phyloP scores from a whole-genome alignment of 1,140 invertebrate genomes.

The Homalodisca vitripennis region DNA sequence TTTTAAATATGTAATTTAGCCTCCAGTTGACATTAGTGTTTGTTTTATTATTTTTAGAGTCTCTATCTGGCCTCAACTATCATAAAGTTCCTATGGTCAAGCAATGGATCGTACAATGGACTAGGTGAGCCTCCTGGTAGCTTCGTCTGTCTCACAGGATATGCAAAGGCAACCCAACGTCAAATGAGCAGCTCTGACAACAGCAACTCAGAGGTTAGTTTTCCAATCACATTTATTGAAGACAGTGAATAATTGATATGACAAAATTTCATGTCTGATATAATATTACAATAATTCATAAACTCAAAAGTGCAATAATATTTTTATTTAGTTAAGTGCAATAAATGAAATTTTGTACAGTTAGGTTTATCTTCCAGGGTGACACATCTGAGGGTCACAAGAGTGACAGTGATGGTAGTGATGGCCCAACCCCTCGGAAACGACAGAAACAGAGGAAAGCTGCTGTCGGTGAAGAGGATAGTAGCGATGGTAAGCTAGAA shows the following conservation, averaged over 20 bases:
- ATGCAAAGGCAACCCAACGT: slow-evolving; percentile 19
- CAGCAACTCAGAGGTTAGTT: slow-evolving; percentile 35
- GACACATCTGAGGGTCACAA: slow-evolving; percentile 50
- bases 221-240: no score
- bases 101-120: slow-evolving; percentile 54
- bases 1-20: no score
- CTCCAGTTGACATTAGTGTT: no score
- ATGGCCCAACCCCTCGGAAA: slow-evolving; percentile 55
- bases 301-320: no score
- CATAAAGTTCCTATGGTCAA: slow-evolving; percentile 87
- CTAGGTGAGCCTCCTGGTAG: slow-evolving; percentile 28
- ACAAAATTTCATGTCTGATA: no score
- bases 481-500: slow-evolving; percentile 38
- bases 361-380: slow-evolving; percentile 48
- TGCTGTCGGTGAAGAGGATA: slow-evolving; percentile 35
- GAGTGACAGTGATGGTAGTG: slow-evolving; percentile 45
- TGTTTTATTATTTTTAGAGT: slow-evolving; percentile 62
- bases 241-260: no score
- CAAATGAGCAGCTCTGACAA: slow-evolving; percentile 55
- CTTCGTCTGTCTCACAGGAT: slow-evolving; percentile 24
- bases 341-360: no score
- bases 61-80: slow-evolving; percentile 84
- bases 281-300: no score
- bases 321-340: no score
- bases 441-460: slow-evolving; percentile 44